A percentile compares a stretch with the other conserved stretches of the same genome.
These are phyloP conservation scores for Ophonus ardosiacus DNA, from an alignment of 2,888 invertebrate genomes.

Conservation along the genomic window DNA sequence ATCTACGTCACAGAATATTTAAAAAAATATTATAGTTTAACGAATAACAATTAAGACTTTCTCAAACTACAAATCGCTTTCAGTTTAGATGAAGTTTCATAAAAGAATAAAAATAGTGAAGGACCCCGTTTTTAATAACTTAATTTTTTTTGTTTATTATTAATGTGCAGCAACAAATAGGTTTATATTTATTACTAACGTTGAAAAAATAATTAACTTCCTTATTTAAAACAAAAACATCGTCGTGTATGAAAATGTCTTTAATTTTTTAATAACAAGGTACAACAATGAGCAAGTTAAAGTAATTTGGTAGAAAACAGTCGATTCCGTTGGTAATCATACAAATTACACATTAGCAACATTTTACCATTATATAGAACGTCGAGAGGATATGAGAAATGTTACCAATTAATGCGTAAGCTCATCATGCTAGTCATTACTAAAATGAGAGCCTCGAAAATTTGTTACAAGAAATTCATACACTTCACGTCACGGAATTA, in stretches of 20 bases:
- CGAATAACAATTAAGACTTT: too few relatives aligned
- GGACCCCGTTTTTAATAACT: too few relatives aligned
- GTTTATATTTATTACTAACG: neutral
- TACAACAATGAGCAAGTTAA: constrained; percentile 27
- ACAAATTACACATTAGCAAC: constrained; percentile 37
- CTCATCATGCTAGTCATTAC: constrained; percentile 30
- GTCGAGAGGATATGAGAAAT: constrained; percentile 20
- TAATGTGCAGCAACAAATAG: too few relatives aligned
- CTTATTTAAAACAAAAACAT: neutral
- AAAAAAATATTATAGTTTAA: too few relatives aligned
- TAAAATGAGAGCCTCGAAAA: constrained; percentile 33
- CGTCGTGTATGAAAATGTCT: neutral
- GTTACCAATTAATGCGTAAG: constrained; percentile 24
- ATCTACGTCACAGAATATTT: too few relatives aligned
- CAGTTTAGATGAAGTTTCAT: too few relatives aligned
- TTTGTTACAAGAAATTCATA: constrained; percentile 30
- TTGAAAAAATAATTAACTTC: neutral
- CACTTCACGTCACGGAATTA: constrained; percentile 8
- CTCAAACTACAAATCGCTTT: too few relatives aligned
- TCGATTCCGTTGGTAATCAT: constrained; percentile 15
- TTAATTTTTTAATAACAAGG: neutral
- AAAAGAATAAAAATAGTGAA: too few relatives aligned
- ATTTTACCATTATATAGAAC: constrained; percentile 15
- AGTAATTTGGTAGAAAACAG: constrained; percentile 13
- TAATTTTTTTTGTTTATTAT: too few relatives aligned